Evolutionary conservation across 2,113 vertebrate species (phyloP), one percentile per base, ranked within the genome.

Genomic region (Piaya cayana): DNA sequence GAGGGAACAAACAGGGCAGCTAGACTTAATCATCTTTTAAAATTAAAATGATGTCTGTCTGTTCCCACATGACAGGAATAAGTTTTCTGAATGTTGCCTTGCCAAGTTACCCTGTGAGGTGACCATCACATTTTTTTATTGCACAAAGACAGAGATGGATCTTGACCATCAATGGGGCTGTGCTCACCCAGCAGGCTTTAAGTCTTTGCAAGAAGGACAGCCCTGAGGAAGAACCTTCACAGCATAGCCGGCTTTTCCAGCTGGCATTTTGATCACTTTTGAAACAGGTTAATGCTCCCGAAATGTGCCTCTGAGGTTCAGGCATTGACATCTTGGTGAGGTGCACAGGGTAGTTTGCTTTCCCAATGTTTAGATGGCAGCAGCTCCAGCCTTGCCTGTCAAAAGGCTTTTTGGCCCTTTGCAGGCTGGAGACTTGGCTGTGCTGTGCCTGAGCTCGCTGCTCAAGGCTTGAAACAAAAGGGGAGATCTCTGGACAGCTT

Each of bases 91-190:
- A 39, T 39, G 32, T 70, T 59, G 39, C 42, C 11, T 29, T 72
- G 19, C 14, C 22, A 59, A 39, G 50, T 90, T 75, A 9, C 11
- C 34, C 32, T 59, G 20, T 15, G 27, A 77, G 15, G 11, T 74
- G 59, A 62, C 26, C 15, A 9, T 87, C 15, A 20, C 30, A 0
- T 25, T 75, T 63, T 83, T 71, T 50, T 74, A 5, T 56, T 72
- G 42, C 11, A 50, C 3, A 63, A 32, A 77, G 21, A 30, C 34
- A 68, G 39, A 68, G 42, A 59, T 10, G 7, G 60, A 68, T 86
- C 42, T 88, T 53, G 27, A 55, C 23, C 29, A 10, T 81, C 0
- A 0, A 0, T 1, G 1, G 8, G 11, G 12, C 27, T 59, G 34
- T 45, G 56, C 47, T 95, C n/a, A 32, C 36, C 63, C 30, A 39